Conservation (phyloP, 1,140 invertebrate species). For the Latrodectus geometricus region DNA sequence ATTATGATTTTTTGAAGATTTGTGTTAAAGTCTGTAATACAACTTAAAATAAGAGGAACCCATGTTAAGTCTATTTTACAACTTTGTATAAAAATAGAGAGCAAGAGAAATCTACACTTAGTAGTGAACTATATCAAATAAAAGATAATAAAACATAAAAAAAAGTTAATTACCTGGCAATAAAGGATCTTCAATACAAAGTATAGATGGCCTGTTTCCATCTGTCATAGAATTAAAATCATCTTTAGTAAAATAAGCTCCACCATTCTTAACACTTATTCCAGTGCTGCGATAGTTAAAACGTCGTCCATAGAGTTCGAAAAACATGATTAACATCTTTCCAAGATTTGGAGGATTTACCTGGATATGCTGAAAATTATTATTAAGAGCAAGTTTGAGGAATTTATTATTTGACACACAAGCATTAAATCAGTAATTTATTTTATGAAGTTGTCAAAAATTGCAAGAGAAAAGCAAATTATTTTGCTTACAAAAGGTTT, state of each 20-base stretch:
- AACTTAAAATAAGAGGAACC: too few relatives aligned
- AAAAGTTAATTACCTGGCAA: constrained; percentile 75
- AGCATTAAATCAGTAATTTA: too few relatives aligned
- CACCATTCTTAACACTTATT: constrained; percentile 93
- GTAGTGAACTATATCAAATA: too few relatives aligned
- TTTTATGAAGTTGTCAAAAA: too few relatives aligned
- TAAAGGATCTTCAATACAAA: constrained; percentile 98
- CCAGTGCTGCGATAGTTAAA: constrained; percentile 97
- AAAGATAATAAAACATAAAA: too few relatives aligned
- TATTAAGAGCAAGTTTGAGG: neutral
- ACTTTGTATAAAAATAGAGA: too few relatives aligned
- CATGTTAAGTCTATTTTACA: too few relatives aligned
- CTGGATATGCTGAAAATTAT: constrained; percentile 27
- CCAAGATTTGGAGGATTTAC: constrained; percentile 80
- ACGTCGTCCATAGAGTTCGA: constrained; percentile 95
- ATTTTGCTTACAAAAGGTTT: too few relatives aligned
- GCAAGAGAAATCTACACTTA: too few relatives aligned
- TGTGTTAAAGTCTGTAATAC: too few relatives aligned
- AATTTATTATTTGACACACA: neutral
- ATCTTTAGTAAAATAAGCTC: constrained; percentile 94
- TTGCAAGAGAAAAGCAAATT: too few relatives aligned
- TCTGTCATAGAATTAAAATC: constrained; percentile 92
- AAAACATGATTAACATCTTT: constrained; percentile 95
- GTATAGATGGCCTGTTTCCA: constrained; percentile 88
- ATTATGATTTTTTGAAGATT: too few relatives aligned